phyloP scores from a whole-genome alignment of 1,140 invertebrate genomes.

The Scaptodrosophila lebanonensis region DNA sequence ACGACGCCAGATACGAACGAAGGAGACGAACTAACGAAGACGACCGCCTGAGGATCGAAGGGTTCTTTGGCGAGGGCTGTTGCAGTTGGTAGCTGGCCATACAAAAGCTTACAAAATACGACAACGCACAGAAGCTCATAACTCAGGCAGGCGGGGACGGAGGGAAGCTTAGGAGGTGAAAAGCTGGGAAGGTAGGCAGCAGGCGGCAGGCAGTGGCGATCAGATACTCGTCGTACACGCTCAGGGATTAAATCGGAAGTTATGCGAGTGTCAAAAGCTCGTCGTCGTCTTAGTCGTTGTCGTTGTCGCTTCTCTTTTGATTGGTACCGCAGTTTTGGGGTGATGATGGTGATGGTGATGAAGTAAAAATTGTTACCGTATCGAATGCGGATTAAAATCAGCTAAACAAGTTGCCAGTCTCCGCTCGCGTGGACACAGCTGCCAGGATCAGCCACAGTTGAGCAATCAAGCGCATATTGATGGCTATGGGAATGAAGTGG shows the following conservation, averaged over 20 bases:
- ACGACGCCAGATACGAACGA: slow-evolving; percentile 30
- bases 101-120: slow-evolving; percentile 73
- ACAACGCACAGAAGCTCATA: slow-evolving; percentile 70
- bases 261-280: slow-evolving; percentile 68
- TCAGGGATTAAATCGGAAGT: slow-evolving; percentile 73
- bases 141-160: too few relatives aligned
- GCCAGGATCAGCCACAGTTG: too few relatives aligned
- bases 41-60: neutral
- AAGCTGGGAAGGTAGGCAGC: too few relatives aligned
- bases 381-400: slow-evolving; percentile 75
- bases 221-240: slow-evolving; percentile 46
- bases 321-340: slow-evolving; percentile 29
- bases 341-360: slow-evolving; percentile 46
- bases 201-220: slow-evolving; percentile 14
- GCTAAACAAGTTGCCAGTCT: slow-evolving; percentile 64
- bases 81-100: slow-evolving; percentile 54
- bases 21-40: neutral
- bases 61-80: neutral
- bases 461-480: too few relatives aligned
- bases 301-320: slow-evolving; percentile 50
- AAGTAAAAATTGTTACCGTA: slow-evolving; percentile 71
- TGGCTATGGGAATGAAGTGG: too few relatives aligned
- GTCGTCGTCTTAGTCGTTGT: slow-evolving; percentile 8
- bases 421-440: too few relatives aligned
- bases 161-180: too few relatives aligned